Base-by-base conservation (phyloP, 2,797 vertebrate genomes). In the Diplodus sargus region DNA sequence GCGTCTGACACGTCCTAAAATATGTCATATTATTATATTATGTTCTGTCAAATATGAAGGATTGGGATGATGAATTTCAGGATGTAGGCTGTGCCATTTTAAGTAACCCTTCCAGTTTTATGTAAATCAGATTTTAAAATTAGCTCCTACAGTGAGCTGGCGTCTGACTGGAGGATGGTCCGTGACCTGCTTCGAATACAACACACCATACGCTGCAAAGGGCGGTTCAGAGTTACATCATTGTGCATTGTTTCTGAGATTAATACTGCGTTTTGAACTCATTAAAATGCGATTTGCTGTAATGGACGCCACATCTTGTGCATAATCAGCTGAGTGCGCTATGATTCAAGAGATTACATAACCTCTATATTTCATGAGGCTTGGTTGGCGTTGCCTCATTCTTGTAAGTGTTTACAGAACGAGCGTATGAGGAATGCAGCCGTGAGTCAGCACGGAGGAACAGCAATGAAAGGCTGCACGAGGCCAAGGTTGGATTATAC, bases 361-460 rank as follows among this genome's bases (percentile, higher is more conserved):
- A 92, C 64, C 28, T 64, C n/a, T 62, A 51, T 78, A 79, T 91
- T 90, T 89, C 70, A 85, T 85, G 76, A 85, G 61, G 60, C 48
- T 49, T 82, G 52, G 71, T 75, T 52, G 39, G 65, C 60, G 56
- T 87, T 91, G 72, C 81, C 82, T 92, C 83, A 85, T 79, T 76
- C 76, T 74, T 74, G 67, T 73, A 71, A 78, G 69, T 90, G 81
- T 90, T 90, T 89, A 87, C 77, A 84, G 64, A 70, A 45, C 68
- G 39, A 71, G 71, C 4, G 39, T 61, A 60, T 49, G 81, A 85
- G 83, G 76, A 90, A 85, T 86, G 74, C 64, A 76, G 74, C 82
- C 51, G 68, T 91, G 87, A 92, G 87, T 93, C 90, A 93, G 88
- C 85, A 76, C 42, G n/a, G 49, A 61, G 62, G 62, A 76, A 78